These are phyloP conservation scores for Bradypodion ventrale DNA, from an alignment of 2,797 vertebrate species.

Conservation along the genomic window DNA sequence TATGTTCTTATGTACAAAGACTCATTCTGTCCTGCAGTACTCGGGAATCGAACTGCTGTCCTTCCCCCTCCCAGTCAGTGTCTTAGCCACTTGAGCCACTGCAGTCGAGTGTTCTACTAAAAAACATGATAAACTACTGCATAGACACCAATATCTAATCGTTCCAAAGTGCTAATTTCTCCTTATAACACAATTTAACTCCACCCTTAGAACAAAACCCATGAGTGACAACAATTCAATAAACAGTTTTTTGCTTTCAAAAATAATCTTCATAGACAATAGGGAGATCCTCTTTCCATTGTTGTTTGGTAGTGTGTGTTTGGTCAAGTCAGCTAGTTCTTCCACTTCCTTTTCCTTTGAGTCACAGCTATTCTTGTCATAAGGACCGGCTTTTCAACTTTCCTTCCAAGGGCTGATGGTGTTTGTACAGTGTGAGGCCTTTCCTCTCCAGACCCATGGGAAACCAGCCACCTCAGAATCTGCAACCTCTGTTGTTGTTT, in stretches of 20 bases:
- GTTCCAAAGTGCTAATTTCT: neutral
- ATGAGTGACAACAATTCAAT: neutral
- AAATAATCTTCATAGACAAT: conserved; percentile 9
- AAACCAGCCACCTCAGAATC: neutral
- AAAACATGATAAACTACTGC: no score
- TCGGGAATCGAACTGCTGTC: no score
- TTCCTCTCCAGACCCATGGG: conserved; percentile 19
- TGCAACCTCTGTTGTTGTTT: neutral
- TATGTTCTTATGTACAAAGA: no score
- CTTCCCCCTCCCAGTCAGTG: no score
- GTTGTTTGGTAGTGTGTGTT: neutral
- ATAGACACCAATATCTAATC: neutral
- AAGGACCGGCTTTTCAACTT: conserved; percentile 15
- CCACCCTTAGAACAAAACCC: neutral
- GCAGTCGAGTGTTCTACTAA: no score
- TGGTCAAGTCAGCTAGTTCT: conserved; percentile 21
- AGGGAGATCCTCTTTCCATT: conserved; percentile 9
- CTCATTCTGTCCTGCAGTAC: no score
- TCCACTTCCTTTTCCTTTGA: conserved; percentile 19
- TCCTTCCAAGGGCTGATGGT: neutral
- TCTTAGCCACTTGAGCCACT: no score
- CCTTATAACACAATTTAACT: neutral
- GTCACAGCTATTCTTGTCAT: conserved; percentile 26
- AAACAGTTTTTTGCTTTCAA: neutral
- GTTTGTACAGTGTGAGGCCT: neutral